phyloP scores from a whole-genome alignment of 37 sponge, comb jelly and placozoan species.

The Agelas oroides region DNA sequence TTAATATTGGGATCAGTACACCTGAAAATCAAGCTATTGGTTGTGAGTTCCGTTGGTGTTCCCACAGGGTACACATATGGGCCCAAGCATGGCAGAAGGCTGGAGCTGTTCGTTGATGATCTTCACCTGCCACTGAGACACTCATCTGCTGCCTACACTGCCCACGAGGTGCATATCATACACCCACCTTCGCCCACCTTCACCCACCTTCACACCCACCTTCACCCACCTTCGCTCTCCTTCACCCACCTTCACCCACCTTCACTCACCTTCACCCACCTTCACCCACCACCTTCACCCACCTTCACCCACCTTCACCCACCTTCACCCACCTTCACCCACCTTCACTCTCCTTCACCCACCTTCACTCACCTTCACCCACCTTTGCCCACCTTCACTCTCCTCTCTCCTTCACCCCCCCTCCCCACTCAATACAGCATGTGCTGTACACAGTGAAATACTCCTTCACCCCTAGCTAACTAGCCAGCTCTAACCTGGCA shows the following conservation, averaged over 20 bases:
- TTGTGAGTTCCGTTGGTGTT: too few species aligned
- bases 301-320: too few species aligned
- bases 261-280: background rate
- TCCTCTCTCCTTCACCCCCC: background rate
- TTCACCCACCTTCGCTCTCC: background rate
- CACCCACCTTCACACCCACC: slow-evolving; percentile 10
- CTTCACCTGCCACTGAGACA: slow-evolving; percentile 68
- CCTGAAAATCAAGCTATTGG: too few species aligned
- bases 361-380: too few species aligned
- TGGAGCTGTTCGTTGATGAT: slow-evolving; percentile 86
- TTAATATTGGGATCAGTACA: too few species aligned
- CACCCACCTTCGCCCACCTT: background rate
- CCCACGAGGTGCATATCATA: background rate
- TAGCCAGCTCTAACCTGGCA: slow-evolving; percentile 68
- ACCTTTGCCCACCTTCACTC: too few species aligned
- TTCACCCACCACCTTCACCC: too few species aligned
- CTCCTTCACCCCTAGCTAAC: slow-evolving; percentile 15
- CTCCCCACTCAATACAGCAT: background rate
- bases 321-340: too few species aligned
- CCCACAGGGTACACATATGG: slow-evolving; percentile 81
- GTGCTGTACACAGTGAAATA: too few species aligned
- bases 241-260: too few species aligned
- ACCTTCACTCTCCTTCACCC: too few species aligned
- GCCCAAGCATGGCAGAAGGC: slow-evolving; percentile 66
- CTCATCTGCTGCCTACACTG: background rate